Conservation (phyloP, 1,140 invertebrate genomes). For the Bicyclus anynana region DNA sequence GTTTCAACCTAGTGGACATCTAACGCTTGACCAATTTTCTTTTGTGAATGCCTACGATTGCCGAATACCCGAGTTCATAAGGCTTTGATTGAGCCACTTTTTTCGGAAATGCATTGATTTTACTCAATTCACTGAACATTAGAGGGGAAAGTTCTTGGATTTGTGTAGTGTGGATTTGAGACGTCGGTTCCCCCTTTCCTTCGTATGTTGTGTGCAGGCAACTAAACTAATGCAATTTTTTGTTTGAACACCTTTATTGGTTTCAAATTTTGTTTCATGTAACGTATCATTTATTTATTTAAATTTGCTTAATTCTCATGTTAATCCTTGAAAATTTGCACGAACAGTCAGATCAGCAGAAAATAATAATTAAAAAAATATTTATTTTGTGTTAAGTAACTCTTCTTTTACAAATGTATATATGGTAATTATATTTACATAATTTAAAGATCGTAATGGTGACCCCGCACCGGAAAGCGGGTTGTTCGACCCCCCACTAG, state of each 20-base stretch:
- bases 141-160: conserved; percentile 6
- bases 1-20: conserved; percentile 62
- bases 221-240: conserved; percentile 4
- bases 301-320: too few species aligned
- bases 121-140: conserved; percentile 50
- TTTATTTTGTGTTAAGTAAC: too few species aligned
- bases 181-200: not conserved
- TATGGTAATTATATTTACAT: too few species aligned
- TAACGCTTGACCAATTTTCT: conserved; percentile 74
- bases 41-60: conserved; percentile 68
- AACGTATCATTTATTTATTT: too few species aligned
- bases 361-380: too few species aligned
- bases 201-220: not conserved
- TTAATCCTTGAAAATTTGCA: too few species aligned
- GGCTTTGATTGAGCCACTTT: conserved; percentile 55
- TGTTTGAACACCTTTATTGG: not conserved
- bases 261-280: too few species aligned
- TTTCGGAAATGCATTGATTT: conserved; percentile 59
- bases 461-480: too few species aligned
- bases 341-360: too few species aligned
- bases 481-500: too few species aligned
- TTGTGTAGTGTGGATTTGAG: conserved; percentile 7
- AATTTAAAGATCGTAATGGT: too few species aligned
- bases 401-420: too few species aligned
- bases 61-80: conserved; percentile 51